Conservation (phyloP, 2,888 invertebrate genomes). For the Desoria tigrina region DNA sequence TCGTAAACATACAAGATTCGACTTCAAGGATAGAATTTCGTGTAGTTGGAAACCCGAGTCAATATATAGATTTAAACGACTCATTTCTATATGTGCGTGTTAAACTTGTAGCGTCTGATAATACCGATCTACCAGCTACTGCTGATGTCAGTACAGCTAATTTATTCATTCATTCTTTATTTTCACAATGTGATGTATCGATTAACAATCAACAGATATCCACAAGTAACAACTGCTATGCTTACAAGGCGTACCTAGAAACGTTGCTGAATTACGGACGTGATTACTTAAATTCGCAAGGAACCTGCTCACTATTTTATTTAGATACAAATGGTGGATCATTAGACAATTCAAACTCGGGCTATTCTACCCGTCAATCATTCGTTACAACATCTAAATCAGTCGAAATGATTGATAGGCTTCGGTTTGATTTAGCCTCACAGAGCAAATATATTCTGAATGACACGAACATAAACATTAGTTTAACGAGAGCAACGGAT, state of each 20-base stretch:
- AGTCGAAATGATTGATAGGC: conserved; percentile 34
- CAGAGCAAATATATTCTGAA: conserved; percentile 40
- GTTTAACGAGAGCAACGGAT: conserved; percentile 30
- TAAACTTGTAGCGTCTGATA: conserved; percentile 20
- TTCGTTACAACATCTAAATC: conserved; percentile 20
- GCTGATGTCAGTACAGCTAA: conserved; percentile 18
- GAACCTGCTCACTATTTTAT: conserved; percentile 27
- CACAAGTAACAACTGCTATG: conserved; percentile 24
- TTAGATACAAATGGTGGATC: conserved; percentile 20
- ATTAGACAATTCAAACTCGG: conserved; percentile 15
- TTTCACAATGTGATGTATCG: conserved; percentile 27
- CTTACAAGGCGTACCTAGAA: conserved; percentile 27
- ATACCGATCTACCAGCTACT: conserved; percentile 3
- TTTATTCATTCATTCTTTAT: conserved; percentile 26
- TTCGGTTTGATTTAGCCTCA: conserved; percentile 31
- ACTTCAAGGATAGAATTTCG: conserved; percentile 41
- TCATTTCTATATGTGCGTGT: conserved; percentile 21
- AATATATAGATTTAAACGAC: conserved; percentile 39
- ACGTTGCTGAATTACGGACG: conserved; percentile 17
- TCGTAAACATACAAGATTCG: conserved; percentile 35
- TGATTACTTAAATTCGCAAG: conserved; percentile 16
- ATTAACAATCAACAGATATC: conserved; percentile 26
- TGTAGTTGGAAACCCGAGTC: conserved; percentile 24
- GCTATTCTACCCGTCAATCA: conserved; percentile 24
- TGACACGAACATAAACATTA: conserved; percentile 31